A percentile compares a stretch with the other conserved stretches of the same genome.
phyloP scores from a whole-genome alignment of 1,140 invertebrate species.

The Drosophila aff. region DNA sequence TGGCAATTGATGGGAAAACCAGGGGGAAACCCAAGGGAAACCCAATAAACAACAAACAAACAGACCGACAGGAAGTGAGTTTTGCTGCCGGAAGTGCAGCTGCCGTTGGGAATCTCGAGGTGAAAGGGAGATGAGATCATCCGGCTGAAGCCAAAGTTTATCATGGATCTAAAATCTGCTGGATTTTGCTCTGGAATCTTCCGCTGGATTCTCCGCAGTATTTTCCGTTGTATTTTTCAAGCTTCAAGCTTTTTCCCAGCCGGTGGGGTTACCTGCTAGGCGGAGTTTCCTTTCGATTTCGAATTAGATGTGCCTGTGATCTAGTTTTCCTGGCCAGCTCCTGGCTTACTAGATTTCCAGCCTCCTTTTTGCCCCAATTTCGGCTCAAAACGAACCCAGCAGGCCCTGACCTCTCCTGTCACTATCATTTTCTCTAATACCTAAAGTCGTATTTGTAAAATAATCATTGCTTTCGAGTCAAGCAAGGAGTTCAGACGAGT shows the following conservation, averaged over 20 bases:
- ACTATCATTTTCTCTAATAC: neutral
- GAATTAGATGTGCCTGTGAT: no score
- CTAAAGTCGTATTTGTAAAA: neutral
- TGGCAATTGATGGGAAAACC: constrained; percentile 16
- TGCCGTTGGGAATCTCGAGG: neutral
- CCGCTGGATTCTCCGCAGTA: no score
- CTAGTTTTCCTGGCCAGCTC: no score
- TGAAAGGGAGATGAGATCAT: neutral
- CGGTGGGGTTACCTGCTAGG: neutral
- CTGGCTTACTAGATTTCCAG: neutral
- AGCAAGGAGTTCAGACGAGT: neutral
- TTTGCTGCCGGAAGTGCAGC: constrained; percentile 13
- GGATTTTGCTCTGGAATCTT: neutral
- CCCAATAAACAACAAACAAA: constrained; percentile 7
- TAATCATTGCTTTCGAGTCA: neutral
- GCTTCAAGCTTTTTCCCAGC: neutral
- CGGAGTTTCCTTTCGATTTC: no score
- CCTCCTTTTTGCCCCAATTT: neutral
- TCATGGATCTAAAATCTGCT: neutral
- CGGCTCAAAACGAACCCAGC: neutral
- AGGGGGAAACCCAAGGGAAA: constrained; percentile 19
- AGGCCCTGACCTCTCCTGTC: neutral
- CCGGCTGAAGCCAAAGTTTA: neutral
- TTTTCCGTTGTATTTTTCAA: no score
- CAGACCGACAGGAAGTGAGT: constrained; percentile 35